Evolutionary conservation across 2,797 vertebrate genomes (phyloP).

Genomic region (Tokudaia muenninki): DNA sequence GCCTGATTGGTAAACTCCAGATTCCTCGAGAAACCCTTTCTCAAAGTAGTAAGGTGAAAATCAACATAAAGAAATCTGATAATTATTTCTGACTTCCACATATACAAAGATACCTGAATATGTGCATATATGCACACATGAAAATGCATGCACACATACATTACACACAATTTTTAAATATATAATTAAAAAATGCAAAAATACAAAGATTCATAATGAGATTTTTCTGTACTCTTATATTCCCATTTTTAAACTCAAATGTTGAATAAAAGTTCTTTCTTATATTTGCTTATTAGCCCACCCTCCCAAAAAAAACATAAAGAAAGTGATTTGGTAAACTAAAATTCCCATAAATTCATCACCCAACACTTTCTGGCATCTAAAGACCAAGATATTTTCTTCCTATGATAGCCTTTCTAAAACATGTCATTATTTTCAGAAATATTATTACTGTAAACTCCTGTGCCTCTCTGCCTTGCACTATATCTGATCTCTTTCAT

Average conservation of each 20-base stretch:
- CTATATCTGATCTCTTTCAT: not conserved
- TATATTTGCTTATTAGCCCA: not conserved
- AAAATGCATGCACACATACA: not conserved
- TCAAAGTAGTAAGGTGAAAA: not conserved
- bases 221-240: not conserved
- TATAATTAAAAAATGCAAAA: not conserved
- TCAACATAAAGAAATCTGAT: not conserved
- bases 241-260: not conserved
- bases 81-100: not conserved
- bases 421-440: not conserved
- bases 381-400: not conserved
- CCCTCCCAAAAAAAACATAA: not conserved
- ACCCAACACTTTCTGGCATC: not conserved
- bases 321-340: not conserved
- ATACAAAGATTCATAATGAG: not conserved
- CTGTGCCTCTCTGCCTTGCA: too few species aligned
- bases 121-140: not conserved
- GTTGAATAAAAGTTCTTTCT: not conserved
- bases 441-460: not conserved
- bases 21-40: fast-evolving
- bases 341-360: not conserved
- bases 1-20: not conserved
- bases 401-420: not conserved
- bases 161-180: not conserved
- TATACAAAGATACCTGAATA: not conserved